Conservation (phyloP, 2,797 vertebrate genomes). For the Falco cherrug region DNA sequence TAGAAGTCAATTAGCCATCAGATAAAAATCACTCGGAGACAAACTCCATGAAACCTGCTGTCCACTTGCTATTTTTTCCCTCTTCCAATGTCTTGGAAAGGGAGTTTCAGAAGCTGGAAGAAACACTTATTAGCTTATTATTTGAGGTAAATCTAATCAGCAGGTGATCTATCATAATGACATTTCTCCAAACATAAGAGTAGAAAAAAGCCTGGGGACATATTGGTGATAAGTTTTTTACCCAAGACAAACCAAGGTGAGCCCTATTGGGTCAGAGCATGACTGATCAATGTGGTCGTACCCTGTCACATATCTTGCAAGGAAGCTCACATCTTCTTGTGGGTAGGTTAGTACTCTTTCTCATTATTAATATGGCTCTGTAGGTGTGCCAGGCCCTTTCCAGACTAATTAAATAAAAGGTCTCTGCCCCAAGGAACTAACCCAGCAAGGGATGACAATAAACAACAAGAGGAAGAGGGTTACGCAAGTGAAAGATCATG, state of each 20-base stretch:
- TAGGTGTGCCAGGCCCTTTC: conserved; percentile 65
- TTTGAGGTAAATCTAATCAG: conserved; percentile 57
- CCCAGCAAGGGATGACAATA: conserved; percentile 61
- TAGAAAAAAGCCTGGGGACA: not conserved
- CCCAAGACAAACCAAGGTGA: not conserved
- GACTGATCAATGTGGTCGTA: not conserved
- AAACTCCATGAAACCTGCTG: not conserved
- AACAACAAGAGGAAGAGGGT: conserved; percentile 66
- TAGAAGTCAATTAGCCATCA: not conserved
- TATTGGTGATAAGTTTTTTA: not conserved
- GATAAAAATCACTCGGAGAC: not conserved
- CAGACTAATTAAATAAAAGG: conserved; percentile 69
- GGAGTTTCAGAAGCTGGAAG: conserved; percentile 41
- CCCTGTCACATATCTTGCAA: conserved; percentile 28
- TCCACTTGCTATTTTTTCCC: conserved; percentile 4
- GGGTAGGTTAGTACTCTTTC: conserved; percentile 59
- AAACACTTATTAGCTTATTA: conserved; percentile 30
- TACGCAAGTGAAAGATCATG: conserved; percentile 60
- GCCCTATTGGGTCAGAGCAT: not conserved
- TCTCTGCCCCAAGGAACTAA: conserved; percentile 69
- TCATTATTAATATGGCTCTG: conserved; percentile 65
- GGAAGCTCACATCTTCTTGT: conserved; percentile 46
- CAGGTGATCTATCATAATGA: not conserved
- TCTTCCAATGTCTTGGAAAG: conserved; percentile 14
- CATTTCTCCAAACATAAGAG: not conserved